Evolutionary conservation across 2,113 vertebrate species (phyloP).

Genomic region (Siphamia tubifer): DNA sequence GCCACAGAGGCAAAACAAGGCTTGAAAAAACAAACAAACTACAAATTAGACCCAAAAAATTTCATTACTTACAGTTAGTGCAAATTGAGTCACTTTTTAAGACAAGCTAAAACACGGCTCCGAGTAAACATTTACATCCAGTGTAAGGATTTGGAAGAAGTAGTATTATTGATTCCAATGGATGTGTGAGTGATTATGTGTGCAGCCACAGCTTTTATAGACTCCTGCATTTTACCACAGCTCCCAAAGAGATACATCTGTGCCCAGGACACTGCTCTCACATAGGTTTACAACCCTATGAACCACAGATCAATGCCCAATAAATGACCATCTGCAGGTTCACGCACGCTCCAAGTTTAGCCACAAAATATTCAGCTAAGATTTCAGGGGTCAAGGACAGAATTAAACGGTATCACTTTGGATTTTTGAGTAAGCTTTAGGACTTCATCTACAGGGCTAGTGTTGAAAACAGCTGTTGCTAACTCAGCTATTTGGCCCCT

Average conservation of each 20-base stretch:
- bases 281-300: conserved; percentile 14
- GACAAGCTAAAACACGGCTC: too few relatives aligned
- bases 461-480: conserved; percentile 83
- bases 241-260: conserved; percentile 9
- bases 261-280: not conserved
- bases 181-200: not conserved
- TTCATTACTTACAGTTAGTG: too few relatives aligned
- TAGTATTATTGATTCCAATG: not conserved
- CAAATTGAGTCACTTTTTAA: too few relatives aligned
- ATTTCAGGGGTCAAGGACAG: not conserved
- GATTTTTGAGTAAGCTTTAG: not conserved
- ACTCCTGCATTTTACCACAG: conserved; percentile 10
- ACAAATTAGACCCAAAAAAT: not conserved
- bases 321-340: conserved; percentile 22
- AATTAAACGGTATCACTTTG: not conserved
- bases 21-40: not conserved
- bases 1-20: not conserved
- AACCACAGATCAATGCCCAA: conserved; percentile 17
- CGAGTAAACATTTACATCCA: too few relatives aligned
- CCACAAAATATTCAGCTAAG: not conserved
- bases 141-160: not conserved
- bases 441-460: conserved; percentile 7
- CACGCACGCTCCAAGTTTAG: not conserved
- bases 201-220: not conserved
- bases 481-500: conserved; percentile 84